Percentiles rank a stretch among this genome's conserved stretches.
Conservation (phyloP, 2,113 vertebrate genomes). For the Mobula hypostoma region DNA sequence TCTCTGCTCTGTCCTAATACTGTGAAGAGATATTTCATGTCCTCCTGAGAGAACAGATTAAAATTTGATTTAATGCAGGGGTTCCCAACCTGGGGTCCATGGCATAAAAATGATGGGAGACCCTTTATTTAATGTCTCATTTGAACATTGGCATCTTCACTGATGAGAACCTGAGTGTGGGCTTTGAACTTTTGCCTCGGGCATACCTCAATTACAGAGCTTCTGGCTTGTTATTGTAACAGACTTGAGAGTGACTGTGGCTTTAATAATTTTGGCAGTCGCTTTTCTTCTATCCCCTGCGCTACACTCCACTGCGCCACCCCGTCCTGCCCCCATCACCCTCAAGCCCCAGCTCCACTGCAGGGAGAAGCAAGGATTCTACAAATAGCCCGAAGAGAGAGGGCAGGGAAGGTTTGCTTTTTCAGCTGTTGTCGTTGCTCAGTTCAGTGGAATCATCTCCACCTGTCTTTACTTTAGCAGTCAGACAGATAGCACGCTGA, state of each 20-base stretch:
- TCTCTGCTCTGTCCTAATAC: not conserved
- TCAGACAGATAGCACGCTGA: conserved; percentile 13
- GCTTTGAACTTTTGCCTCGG: not conserved
- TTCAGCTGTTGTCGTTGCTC: conserved; percentile 28
- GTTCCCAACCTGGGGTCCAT: too few relatives aligned
- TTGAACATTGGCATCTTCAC: not conserved
- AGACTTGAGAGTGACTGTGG: not conserved
- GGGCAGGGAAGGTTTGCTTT: conserved; percentile 28
- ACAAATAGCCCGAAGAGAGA: conserved; percentile 34
- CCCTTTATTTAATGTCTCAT: not conserved
- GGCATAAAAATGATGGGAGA: too few relatives aligned
- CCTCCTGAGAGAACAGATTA: not conserved
- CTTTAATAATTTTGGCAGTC: not conserved
- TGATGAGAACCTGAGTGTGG: too few relatives aligned
- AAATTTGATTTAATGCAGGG: too few relatives aligned
- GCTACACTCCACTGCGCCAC: too few relatives aligned
- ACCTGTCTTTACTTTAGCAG: conserved; percentile 37
- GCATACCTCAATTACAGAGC: too few relatives aligned
- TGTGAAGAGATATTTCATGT: not conserved
- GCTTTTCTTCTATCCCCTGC: not conserved
- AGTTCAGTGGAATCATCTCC: conserved; percentile 25
- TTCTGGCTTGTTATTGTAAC: not conserved
- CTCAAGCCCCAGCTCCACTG: not conserved
- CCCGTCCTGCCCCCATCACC: not conserved
- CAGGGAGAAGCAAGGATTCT: not conserved